Evolutionary conservation across 2,888 invertebrate species (phyloP), one percentile per base, ranked within the genome.

Genomic region (Drosophila vallismaia): DNA sequence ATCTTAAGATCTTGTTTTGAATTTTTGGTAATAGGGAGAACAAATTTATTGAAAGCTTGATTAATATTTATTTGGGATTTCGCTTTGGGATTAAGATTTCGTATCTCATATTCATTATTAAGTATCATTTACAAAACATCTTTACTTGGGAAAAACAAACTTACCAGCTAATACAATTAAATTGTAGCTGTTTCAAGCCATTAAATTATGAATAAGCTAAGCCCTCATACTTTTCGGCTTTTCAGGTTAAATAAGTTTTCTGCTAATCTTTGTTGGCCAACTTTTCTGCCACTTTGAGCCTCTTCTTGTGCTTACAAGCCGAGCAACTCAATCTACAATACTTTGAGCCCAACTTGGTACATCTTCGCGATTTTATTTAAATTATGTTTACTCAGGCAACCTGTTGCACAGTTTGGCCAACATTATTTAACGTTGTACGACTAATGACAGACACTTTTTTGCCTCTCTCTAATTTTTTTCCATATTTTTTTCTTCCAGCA

Each of bases 361-460:
- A 44, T 44, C 19, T 14, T 40, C n/a, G n/a, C 31, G 7, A 40
- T 31, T 9, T 6, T 67, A 67, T 67, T 46, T 38, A 67, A 66
- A 66, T 66, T 10, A 66, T 42, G 68, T 46, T 66, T 7, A 28
- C 31, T 24, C 40, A 12, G 31, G 40, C 64, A 68, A 68, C 68
- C 48, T 68, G 68, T 66, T 68, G 46, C 68, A 57, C 49, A 45
- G 58, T 29, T 55, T 33, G 28, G 48, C 42, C 28, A 29, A 36
- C 53, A 71, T 71, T 53, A 71, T 69, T 12, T 45, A 60, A 38
- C 48, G 38, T n/a, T 54, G 64, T 46, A 45, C 29, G 12, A 57
- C 72, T 71, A 71, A 70, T 70, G 69, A 50, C 64, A 26, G 63
- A 44, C 72, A 63, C 64, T 60, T 62, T 59, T 19, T 46, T 33